Conservation (phyloP, 2,888 invertebrate species). For the Rotaria macrura region DNA sequence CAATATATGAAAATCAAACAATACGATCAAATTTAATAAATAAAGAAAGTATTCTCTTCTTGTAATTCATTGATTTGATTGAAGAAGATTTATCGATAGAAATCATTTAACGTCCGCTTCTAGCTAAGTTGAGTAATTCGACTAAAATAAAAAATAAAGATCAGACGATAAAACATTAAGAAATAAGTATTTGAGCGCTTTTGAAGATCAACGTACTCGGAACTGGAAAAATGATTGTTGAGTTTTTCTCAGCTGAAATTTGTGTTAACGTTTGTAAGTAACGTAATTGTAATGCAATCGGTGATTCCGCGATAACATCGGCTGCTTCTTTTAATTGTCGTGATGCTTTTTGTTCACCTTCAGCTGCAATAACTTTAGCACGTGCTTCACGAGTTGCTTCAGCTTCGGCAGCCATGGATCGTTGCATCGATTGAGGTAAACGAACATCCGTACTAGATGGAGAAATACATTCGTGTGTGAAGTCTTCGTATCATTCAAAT, state of each 20-base stretch:
- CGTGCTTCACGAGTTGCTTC: slow-evolving; percentile 45
- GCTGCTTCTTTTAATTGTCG: slow-evolving; percentile 73
- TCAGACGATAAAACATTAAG: neutral
- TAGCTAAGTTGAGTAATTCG: neutral
- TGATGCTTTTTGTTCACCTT: slow-evolving; percentile 57
- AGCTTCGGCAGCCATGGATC: slow-evolving; percentile 48
- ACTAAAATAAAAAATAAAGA: neutral
- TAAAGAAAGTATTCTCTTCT: no score
- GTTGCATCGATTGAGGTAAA: slow-evolving; percentile 44
- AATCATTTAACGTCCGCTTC: neutral
- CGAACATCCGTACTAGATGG: slow-evolving; percentile 42
- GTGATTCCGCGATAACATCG: slow-evolving; percentile 69
- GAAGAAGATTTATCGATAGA: no score
- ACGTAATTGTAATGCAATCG: slow-evolving; percentile 65
- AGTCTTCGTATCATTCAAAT: no score
- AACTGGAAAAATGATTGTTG: slow-evolving; percentile 47
- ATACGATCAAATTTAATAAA: no score
- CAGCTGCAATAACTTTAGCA: slow-evolving; percentile 40
- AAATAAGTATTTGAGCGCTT: no score
- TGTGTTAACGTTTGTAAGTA: slow-evolving; percentile 46
- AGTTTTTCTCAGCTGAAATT: slow-evolving; percentile 47
- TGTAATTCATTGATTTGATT: no score
- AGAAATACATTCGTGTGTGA: no score
- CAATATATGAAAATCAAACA: no score
- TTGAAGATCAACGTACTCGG: slow-evolving; percentile 40